phyloP scores from a whole-genome alignment of 2,797 vertebrate genomes.

The Cirrhinus mrigala region DNA sequence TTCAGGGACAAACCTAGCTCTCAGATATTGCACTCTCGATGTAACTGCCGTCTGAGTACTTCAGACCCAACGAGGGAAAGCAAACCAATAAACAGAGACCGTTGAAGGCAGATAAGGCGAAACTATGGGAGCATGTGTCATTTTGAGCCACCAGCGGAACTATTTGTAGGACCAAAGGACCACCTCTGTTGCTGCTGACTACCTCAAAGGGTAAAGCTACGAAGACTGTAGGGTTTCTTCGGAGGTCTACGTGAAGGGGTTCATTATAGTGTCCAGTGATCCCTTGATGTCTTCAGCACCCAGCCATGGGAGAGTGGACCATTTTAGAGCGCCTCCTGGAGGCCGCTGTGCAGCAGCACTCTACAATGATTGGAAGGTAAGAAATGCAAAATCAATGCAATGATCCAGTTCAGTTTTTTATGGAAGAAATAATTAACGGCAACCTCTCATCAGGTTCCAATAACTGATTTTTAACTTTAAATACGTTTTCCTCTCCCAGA shows the following conservation, averaged over 20 bases:
- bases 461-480: background rate
- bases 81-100: constrained; percentile 34
- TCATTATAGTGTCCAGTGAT: constrained; percentile 59
- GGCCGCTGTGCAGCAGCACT: constrained; percentile 91
- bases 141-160: constrained; percentile 15
- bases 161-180: constrained; percentile 13
- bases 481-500: background rate
- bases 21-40: background rate
- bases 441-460: background rate
- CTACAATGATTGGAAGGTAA: constrained; percentile 90
- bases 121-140: constrained; percentile 14
- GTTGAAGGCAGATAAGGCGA: background rate
- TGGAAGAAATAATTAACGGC: background rate
- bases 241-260: constrained; percentile 46
- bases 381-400: constrained; percentile 49
- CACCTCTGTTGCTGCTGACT: constrained; percentile 11
- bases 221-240: background rate
- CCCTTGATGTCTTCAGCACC: constrained; percentile 72
- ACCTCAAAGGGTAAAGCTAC: constrained; percentile 12
- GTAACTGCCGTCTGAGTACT: background rate
- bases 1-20: constrained; percentile 65
- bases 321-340: constrained; percentile 91
- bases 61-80: background rate
- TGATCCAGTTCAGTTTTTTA: background rate
- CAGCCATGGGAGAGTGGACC: constrained; percentile 91